phyloP scores from a whole-genome alignment of 2,888 invertebrate species.

The Pandemis cinnamomeana region DNA sequence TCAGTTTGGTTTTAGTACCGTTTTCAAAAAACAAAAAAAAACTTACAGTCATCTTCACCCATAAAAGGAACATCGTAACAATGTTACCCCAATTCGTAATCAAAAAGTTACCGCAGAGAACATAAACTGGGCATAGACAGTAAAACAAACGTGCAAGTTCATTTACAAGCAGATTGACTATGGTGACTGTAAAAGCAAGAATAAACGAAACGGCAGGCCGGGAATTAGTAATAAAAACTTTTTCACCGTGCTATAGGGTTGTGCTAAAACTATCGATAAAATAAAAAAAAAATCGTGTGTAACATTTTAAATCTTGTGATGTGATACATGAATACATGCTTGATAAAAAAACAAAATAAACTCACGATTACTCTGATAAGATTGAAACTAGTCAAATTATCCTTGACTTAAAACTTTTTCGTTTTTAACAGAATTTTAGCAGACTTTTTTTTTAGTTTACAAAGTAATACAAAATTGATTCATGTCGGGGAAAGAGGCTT shows the following conservation, averaged over 20 bases:
- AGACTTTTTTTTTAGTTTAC: too few species aligned
- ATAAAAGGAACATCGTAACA: conserved; percentile 26
- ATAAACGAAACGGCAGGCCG: conserved; percentile 56
- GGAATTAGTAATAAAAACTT: conserved; percentile 82
- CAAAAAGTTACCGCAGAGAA: conserved; percentile 42
- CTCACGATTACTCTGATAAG: too few species aligned
- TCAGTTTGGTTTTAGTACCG: neutral
- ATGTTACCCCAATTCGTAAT: conserved; percentile 42
- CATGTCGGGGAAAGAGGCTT: too few species aligned
- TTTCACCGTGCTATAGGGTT: conserved; percentile 66
- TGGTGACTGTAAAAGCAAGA: conserved; percentile 58
- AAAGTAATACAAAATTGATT: too few species aligned
- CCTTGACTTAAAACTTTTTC: too few species aligned
- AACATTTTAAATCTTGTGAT: too few species aligned
- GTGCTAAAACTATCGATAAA: neutral
- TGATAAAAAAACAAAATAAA: too few species aligned
- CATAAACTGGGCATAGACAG: conserved; percentile 62
- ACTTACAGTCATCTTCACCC: conserved; percentile 15
- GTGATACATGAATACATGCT: too few species aligned
- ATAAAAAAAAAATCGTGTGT: neutral
- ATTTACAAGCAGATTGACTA: conserved; percentile 71
- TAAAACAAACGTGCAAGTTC: conserved; percentile 68
- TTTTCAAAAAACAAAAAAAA: conserved; percentile 7
- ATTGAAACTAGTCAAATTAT: too few species aligned
- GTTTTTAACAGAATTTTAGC: too few species aligned